Conservation (phyloP, 2,113 vertebrate genomes). For the Uria aalge region DNA sequence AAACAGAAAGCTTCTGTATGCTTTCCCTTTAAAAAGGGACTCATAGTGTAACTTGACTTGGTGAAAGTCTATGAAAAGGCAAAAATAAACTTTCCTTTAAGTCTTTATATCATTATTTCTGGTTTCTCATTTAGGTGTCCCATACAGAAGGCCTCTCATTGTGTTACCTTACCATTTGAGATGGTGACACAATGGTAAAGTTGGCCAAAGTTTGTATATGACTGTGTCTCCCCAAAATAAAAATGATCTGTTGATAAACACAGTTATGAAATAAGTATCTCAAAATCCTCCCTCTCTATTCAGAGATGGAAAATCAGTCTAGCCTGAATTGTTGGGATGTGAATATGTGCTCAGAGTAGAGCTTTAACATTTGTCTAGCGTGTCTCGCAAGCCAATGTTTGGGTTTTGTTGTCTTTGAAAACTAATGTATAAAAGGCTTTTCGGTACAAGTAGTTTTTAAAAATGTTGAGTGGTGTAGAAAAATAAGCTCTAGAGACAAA, state of each 20-base stretch:
- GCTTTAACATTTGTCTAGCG: background rate
- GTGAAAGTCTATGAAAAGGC: background rate
- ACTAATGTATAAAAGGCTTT: background rate
- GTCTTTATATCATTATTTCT: background rate
- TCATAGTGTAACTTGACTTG: background rate
- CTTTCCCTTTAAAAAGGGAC: background rate
- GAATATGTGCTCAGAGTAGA: background rate
- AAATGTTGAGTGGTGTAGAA: background rate
- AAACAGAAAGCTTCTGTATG: background rate
- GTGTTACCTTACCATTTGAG: rapidly evolving
- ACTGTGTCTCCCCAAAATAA: background rate
- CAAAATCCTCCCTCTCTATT: background rate
- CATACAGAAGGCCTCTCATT: background rate
- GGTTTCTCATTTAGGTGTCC: background rate
- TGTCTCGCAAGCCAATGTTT: background rate
- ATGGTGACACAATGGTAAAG: background rate
- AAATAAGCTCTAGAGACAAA: background rate
- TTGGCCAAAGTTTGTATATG: background rate
- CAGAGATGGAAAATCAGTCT: background rate
- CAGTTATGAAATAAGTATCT: background rate
- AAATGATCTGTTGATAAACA: background rate
- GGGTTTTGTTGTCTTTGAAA: background rate
- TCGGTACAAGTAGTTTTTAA: background rate
- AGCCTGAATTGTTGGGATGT: background rate
- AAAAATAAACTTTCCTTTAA: background rate